Evolutionary conservation across 1,140 invertebrate genomes (phyloP).

Genomic region (Chrysoperla carnea): DNA sequence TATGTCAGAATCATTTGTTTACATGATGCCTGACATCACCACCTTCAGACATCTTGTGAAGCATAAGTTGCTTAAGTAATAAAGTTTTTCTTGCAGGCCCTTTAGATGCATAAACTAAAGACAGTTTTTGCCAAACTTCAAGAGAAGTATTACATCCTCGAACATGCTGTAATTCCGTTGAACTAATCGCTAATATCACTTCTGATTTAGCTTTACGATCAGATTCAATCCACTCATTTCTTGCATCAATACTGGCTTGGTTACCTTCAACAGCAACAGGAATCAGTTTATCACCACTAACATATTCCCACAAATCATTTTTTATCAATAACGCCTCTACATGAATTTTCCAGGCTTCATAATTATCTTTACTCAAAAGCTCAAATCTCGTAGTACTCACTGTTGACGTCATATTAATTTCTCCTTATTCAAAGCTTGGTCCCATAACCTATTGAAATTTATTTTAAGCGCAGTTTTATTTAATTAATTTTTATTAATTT

Average conservation of each 20-base stretch:
- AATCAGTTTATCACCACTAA: slow-evolving; percentile 2
- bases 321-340: slow-evolving; percentile 9
- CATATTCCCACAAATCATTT: slow-evolving; percentile 11
- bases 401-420: too few species aligned
- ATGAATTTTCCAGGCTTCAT: slow-evolving; percentile 11
- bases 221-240: slow-evolving; percentile 2
- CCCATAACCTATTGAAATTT: too few species aligned
- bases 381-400: slow-evolving; percentile 3
- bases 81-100: slow-evolving; percentile 5
- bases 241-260: neutral
- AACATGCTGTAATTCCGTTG: slow-evolving; percentile 9
- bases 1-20: too few species aligned
- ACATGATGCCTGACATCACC: slow-evolving; percentile 10
- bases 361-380: slow-evolving; percentile 7
- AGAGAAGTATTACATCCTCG: slow-evolving; percentile 7
- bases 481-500: too few species aligned
- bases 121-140: slow-evolving; percentile 6
- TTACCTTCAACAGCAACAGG: neutral
- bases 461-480: too few species aligned
- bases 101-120: slow-evolving; percentile 5
- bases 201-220: slow-evolving; percentile 9
- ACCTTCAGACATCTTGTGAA: slow-evolving; percentile 8
- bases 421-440: too few species aligned
- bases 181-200: slow-evolving; percentile 8
- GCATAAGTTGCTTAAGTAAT: slow-evolving; percentile 5